These are phyloP conservation scores for Drosophila obscura DNA, from an alignment of 1,140 invertebrate species.

Conservation along the genomic window DNA sequence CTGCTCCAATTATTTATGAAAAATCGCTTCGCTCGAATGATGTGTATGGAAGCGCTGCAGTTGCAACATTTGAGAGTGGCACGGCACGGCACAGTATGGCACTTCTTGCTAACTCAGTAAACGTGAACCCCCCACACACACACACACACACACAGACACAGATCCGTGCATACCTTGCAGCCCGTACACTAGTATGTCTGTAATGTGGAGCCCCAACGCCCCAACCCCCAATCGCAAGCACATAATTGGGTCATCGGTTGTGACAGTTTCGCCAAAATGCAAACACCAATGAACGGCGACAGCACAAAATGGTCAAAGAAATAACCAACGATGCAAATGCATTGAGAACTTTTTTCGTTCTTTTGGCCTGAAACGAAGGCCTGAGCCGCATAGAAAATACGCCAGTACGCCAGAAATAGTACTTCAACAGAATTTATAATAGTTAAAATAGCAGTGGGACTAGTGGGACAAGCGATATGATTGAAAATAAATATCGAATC, in stretches of 20 bases:
- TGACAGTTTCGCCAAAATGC: conserved; percentile 63
- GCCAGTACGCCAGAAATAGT: no score
- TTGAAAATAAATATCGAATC: no score
- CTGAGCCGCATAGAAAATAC: no score
- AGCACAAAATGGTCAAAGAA: conserved; percentile 48
- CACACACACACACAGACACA: no score
- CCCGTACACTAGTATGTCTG: no score
- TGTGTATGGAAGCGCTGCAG: conserved; percentile 29
- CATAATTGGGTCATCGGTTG: conserved; percentile 64
- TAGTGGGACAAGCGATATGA: no score
- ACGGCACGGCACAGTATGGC: conserved; percentile 11
- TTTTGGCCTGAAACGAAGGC: no score
- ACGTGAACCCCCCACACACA: conserved; percentile 36
- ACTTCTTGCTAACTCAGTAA: conserved; percentile 77
- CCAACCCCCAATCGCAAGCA: conserved; percentile 22
- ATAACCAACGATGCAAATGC: conserved; percentile 5
- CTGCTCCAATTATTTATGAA: conserved; percentile 72
- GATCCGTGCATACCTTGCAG: not conserved
- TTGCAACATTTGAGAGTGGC: conserved; percentile 62
- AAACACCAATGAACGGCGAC: conserved; percentile 48
- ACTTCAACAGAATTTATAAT: no score
- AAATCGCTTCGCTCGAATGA: conserved; percentile 35
- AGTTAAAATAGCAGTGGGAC: no score
- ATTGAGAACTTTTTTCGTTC: conserved; percentile 22
- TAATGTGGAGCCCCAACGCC: conserved; percentile 11